A percentile compares a stretch with the other conserved stretches of the same genome.
phyloP scores from a whole-genome alignment of 2,888 invertebrate genomes.

The Clusia tigrina region DNA sequence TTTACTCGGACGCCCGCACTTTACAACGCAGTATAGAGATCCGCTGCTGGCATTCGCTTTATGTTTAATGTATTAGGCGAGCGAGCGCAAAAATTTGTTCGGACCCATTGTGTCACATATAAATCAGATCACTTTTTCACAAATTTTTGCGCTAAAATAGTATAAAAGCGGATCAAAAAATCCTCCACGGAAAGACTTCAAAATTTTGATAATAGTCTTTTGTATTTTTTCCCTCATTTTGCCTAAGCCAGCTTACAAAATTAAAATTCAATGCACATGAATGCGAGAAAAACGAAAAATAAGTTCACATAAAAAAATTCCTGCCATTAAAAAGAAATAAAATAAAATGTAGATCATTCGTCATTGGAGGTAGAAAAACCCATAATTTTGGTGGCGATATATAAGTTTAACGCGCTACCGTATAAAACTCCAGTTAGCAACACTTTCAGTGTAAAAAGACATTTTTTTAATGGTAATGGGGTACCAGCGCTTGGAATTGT shows the following conservation, averaged over 20 bases:
- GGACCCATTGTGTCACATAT: slow-evolving; percentile 56
- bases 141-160: slow-evolving; percentile 38
- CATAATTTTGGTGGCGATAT: slow-evolving; percentile 48
- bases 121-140: slow-evolving; percentile 56
- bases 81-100: slow-evolving; percentile 27
- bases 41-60: slow-evolving; percentile 36
- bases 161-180: slow-evolving; percentile 42
- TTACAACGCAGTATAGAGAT: too few species aligned
- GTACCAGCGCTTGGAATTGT: too few species aligned
- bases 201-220: slow-evolving; percentile 50
- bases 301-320: slow-evolving; percentile 45
- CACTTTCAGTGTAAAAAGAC: too few species aligned
- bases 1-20: not conserved
- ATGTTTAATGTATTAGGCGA: slow-evolving; percentile 55
- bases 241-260: slow-evolving; percentile 28
- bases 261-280: slow-evolving; percentile 53
- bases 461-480: too few species aligned
- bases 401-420: slow-evolving; percentile 47
- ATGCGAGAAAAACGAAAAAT: slow-evolving; percentile 45
- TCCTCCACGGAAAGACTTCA: slow-evolving; percentile 34
- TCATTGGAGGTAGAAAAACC: slow-evolving; percentile 47
- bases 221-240: not conserved
- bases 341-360: slow-evolving; percentile 50
- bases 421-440: too few species aligned
- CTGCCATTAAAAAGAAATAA: slow-evolving; percentile 37